Evolutionary conservation across 2,113 vertebrate species (phyloP).

Genomic region (Anarrhichthys ocellatus): DNA sequence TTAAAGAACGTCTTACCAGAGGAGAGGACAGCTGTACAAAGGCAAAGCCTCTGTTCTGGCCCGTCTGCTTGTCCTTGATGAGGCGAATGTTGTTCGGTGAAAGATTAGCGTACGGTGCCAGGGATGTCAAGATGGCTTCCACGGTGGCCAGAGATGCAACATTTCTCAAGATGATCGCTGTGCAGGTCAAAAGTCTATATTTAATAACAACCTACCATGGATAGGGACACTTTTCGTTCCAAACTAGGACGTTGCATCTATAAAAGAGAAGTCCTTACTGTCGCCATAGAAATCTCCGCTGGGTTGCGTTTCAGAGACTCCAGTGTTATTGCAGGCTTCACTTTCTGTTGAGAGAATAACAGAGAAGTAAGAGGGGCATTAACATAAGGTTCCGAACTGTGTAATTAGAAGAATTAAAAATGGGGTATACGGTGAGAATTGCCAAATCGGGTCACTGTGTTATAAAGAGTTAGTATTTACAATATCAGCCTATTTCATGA

Average conservation of each 20-base stretch:
- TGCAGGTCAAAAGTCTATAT: not conserved
- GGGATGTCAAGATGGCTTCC: conserved; percentile 93
- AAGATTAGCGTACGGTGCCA: conserved; percentile 96
- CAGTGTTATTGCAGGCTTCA: conserved; percentile 85
- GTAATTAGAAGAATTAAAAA: conserved; percentile 5
- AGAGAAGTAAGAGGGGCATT: conserved; percentile 54
- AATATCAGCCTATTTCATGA: not conserved
- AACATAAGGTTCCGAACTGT: conserved; percentile 25
- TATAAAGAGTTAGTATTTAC: not conserved
- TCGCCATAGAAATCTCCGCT: conserved; percentile 96
- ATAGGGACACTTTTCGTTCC: not conserved
- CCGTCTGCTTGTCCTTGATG: conserved; percentile 98
- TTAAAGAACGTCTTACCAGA: conserved; percentile 83
- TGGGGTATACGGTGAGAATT: not conserved
- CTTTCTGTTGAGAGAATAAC: conserved; percentile 85
- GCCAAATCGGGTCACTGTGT: not conserved
- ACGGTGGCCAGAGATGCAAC: conserved; percentile 94
- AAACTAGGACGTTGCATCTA: not conserved
- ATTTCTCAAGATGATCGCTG: conserved; percentile 98
- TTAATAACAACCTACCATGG: not conserved
- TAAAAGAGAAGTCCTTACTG: conserved; percentile 85
- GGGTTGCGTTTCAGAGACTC: conserved; percentile 88
- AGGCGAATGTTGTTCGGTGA: conserved; percentile 96
- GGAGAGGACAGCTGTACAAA: conserved; percentile 98
- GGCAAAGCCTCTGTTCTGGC: conserved; percentile 97